Evolutionary conservation across 2,888 invertebrate species (phyloP).

Genomic region (Homarus gammarus): DNA sequence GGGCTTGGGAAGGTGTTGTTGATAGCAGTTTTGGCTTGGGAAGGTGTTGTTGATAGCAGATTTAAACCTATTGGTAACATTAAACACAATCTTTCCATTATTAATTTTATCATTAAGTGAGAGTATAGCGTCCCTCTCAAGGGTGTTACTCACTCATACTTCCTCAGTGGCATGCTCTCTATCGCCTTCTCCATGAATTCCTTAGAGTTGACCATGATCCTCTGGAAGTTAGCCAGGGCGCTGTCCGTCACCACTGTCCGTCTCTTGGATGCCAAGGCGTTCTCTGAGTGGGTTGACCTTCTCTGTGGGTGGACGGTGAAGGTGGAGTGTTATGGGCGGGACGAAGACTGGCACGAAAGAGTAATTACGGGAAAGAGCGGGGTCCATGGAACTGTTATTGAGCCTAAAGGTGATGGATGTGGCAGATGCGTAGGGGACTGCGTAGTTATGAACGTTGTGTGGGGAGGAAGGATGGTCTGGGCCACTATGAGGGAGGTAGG

Average conservation of each 20-base stretch:
- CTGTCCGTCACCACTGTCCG: constrained; percentile 73
- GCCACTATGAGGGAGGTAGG: too few relatives aligned
- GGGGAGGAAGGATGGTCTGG: too few relatives aligned
- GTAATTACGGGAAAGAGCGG: not conserved
- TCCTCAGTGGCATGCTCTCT: constrained; percentile 90
- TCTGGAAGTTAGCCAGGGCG: constrained; percentile 77
- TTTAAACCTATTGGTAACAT: not conserved
- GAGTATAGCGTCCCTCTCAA: too few relatives aligned
- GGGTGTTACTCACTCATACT: constrained; percentile 83
- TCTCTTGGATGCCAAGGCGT: constrained; percentile 24
- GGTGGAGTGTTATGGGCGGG: not conserved
- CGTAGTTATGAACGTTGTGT: too few relatives aligned
- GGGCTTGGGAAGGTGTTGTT: too few relatives aligned
- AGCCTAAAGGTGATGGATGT: too few relatives aligned
- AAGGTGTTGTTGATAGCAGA: not conserved
- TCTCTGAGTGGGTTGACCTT: constrained; percentile 54
- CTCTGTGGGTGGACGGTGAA: constrained; percentile 16
- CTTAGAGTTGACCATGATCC: constrained; percentile 81
- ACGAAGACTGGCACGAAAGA: not conserved
- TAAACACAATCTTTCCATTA: too few relatives aligned
- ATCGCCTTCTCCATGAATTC: constrained; percentile 89
- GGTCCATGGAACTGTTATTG: not conserved
- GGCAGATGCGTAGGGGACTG: too few relatives aligned
- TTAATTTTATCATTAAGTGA: not conserved
- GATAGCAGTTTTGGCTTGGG: too few relatives aligned